Evolutionary conservation across 1,140 invertebrate species (phyloP).

Genomic region (Ostrea edulis): DNA sequence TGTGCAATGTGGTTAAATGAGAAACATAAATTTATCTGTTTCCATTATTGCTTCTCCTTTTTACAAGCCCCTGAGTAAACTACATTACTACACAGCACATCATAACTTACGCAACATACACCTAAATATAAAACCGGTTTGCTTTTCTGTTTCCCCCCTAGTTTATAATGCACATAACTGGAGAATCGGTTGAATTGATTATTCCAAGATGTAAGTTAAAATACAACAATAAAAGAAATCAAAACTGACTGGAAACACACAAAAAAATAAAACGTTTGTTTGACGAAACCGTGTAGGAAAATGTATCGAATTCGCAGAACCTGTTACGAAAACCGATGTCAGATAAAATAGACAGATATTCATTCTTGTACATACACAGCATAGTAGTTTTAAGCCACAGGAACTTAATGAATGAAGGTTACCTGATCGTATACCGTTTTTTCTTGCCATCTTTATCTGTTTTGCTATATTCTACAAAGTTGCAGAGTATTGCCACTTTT

Average conservation of each 20-base stretch:
- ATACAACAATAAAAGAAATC: neutral
- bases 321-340: neutral
- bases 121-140: conserved; percentile 19
- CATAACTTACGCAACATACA: neutral
- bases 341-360: conserved; percentile 5
- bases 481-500: conserved; percentile 26
- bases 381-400: no score
- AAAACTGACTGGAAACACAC: neutral
- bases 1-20: neutral
- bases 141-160: neutral
- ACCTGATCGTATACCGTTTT: conserved; percentile 30
- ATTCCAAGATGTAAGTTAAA: neutral
- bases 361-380: neutral
- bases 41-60: neutral
- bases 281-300: neutral
- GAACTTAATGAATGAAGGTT: neutral
- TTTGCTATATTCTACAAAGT: neutral
- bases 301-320: neutral
- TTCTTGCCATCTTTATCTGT: conserved; percentile 10
- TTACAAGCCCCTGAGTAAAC: neutral
- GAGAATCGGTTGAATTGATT: neutral
- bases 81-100: neutral
- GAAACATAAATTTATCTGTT: neutral
- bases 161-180: neutral
- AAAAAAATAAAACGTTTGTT: neutral